Base-by-base conservation (phyloP, 2,888 invertebrate genomes). In the Napeogenes inachia region DNA sequence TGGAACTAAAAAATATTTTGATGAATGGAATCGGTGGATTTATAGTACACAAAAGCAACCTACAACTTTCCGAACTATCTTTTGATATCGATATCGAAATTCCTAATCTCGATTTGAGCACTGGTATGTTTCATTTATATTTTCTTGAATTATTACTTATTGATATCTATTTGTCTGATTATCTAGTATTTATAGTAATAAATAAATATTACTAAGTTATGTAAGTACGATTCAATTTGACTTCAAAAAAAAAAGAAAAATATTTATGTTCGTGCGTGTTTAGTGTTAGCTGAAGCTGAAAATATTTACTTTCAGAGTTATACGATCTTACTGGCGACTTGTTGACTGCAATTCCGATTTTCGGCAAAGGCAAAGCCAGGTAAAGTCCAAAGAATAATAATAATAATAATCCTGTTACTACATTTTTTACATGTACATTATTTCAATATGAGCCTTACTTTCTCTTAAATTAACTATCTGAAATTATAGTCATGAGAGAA, bases 261-360 rank as follows among this genome's bases (percentile, higher is more conserved):
- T 21, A 21, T 21, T 21, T 21, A 21, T 21, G 21, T 21, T 1
- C 21, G 1, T 21, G 1, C 21, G 21, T 1, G 21, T 45, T 32
- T 13, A 33, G 54, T 4, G 12, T 50, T 13, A 21, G 10, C 6
- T 53, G 8, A 42, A 5, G 13, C n/a, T 42, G 3, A 30, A n/a
- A 55, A 38, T 45, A 59, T 59, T 54, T 35, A 10, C 42, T 82
- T 79, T 68, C 78, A 87, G 87, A 72, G 12, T 58, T 71, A n/a
- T 89, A 88, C 72, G 79, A 84, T 57, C 67, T 88, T 0, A 46
- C 72, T 32, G 89, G 89, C 21, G 78, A 85, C 61, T 65, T 90
- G 13, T 78, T 83, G 60, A 78, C 77, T 45, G 84, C 82, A 59
- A 75, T 89, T 54, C 88, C 89, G 10, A 71, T 89, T 4, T 89